phyloP scores from a whole-genome alignment of 2,113 vertebrate genomes.

The Sorex fumeus region DNA sequence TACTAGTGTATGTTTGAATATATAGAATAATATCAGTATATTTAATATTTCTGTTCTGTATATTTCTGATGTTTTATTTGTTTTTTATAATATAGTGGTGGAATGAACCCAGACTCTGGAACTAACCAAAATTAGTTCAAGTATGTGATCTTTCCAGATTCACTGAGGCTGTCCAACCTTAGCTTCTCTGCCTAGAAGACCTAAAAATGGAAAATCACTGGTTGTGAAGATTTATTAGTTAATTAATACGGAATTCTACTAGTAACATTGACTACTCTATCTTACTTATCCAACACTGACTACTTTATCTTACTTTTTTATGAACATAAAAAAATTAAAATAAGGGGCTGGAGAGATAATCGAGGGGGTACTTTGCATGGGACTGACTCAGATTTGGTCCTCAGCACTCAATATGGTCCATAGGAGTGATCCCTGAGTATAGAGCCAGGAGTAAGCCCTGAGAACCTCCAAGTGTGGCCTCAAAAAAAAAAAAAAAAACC shows the following conservation, averaged over 20 bases:
- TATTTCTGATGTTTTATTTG: not conserved
- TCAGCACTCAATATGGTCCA: too few species aligned
- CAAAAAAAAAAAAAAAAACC: too few species aligned
- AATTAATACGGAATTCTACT: not conserved
- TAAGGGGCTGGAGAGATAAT: not conserved
- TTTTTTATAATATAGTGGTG: not conserved
- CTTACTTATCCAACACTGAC: not conserved
- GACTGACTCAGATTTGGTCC: too few species aligned
- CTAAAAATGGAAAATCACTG: not conserved
- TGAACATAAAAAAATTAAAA: not conserved
- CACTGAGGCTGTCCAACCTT: not conserved
- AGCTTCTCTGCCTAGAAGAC: not conserved
- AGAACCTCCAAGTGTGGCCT: too few species aligned
- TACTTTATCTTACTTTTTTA: not conserved
- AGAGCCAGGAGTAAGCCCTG: too few species aligned
- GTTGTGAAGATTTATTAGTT: conserved; percentile 25
- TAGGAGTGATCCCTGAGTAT: too few species aligned
- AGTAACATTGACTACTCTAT: not conserved
- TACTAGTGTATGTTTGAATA: too few species aligned
- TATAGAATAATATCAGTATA: not conserved
- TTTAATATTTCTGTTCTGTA: not conserved
- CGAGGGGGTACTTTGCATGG: too few species aligned
- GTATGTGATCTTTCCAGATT: not conserved
- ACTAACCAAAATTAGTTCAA: conserved; percentile 2
- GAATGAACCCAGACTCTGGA: conserved; percentile 32